Base-by-base conservation (phyloP, 2,113 vertebrate genomes). In the Candoia aspera region DNA sequence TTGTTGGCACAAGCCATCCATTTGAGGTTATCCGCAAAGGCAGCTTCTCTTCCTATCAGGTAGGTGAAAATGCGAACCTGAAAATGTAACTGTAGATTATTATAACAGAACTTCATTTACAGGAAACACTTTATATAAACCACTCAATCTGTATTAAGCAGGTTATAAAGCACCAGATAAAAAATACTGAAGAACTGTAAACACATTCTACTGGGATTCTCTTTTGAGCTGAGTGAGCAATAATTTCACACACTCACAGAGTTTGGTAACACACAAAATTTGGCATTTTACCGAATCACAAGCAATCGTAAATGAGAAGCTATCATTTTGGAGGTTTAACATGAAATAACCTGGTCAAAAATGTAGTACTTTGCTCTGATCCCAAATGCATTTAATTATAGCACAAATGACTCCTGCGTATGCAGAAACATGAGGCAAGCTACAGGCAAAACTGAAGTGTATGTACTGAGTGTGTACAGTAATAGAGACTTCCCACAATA, bases 1-100 rank as follows among this genome's bases (percentile, higher is more conserved):
- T 99, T 99, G 97, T 99, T 99, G 92, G 99, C 99, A 95, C 99
- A 99, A 19, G 99, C 99, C 99, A 99, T 99, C 99, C 99, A 99
- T 97, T 99, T 99, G 90, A 99, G 97, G 94, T 99, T 99, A 97
- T 99, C 99, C 92, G 99, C 99, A 97, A 99, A 99, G 0, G 99
- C 99, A 94, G 98, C 98, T 97, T 99, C 99, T 95, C 99, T 98
- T 96, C 99, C 99, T 96, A 99, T 99, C 97, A 99, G 97, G 97
- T 99, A 99, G 0, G 99, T 99, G 95, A 99, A 99, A 96, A 99
- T 99, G 54, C 99, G 98, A 91, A 99, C 99, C 99, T 99, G 96
- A 92, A 97, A 94, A 92, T 23, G 96, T 91, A 97, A 96, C 59
- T 94, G 68, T 96, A 92, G 60, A 26, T 90, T 88, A 93, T 46